phyloP scores from a whole-genome alignment of 2,888 invertebrate genomes.

The Dascillus cervinus region DNA sequence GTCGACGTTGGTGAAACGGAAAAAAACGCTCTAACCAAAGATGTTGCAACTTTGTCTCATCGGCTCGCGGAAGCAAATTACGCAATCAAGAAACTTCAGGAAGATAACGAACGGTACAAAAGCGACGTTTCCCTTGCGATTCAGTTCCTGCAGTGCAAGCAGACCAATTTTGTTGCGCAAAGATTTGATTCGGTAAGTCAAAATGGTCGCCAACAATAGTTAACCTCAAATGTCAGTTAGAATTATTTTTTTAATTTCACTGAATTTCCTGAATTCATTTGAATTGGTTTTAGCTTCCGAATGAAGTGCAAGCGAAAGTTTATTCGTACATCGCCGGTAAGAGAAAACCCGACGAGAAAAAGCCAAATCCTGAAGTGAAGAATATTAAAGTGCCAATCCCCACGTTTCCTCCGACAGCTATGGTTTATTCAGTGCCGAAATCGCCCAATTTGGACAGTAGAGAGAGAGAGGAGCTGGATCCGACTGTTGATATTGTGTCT shows the following conservation, averaged over 20 bases:
- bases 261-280: too few species aligned
- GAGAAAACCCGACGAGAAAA: constrained; percentile 43
- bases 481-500: constrained; percentile 67
- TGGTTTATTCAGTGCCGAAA: constrained; percentile 61
- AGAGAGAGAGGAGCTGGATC: constrained; percentile 49
- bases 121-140: constrained; percentile 91
- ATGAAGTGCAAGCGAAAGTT: constrained; percentile 86
- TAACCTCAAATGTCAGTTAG: constrained; percentile 3
- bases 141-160: constrained; percentile 89
- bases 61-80: constrained; percentile 79
- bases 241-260: constrained; percentile 3
- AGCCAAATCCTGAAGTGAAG: constrained; percentile 45
- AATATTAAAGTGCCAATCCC: constrained; percentile 69
- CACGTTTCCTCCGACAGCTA: constrained; percentile 78
- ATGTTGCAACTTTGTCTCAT: constrained; percentile 77
- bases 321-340: constrained; percentile 67
- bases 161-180: constrained; percentile 88
- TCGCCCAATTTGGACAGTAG: constrained; percentile 34
- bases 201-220: too few species aligned
- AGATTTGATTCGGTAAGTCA: constrained; percentile 76
- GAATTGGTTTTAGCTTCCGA: constrained; percentile 70
- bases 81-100: constrained; percentile 71
- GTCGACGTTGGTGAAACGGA: constrained; percentile 90
- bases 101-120: constrained; percentile 88
- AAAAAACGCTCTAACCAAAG: constrained; percentile 77